Base-by-base conservation (phyloP, 2,113 vertebrate genomes). In the Diglossa brunneiventris region DNA sequence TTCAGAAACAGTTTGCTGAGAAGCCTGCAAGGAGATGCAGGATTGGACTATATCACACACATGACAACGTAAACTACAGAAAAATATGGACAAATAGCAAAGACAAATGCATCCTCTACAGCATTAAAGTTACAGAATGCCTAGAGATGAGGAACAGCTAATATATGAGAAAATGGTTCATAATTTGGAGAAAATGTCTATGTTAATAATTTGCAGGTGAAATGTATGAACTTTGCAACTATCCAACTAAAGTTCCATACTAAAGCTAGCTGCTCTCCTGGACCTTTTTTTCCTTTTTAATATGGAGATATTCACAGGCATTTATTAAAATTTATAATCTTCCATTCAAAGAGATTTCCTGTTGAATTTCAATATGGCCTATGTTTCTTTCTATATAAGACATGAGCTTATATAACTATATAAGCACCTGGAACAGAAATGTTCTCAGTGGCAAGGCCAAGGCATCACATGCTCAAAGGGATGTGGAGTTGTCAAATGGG, bases 71-170 rank as follows among this genome's bases (percentile, higher is more conserved):
- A 93, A 92, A 90, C 23, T 52, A 78, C 39, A 68, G 50, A 81
- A 93, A 89, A 78, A 90, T 61, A 78, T n/a, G 68, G 91, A 67
- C 24, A 83, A 86, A 92, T 73, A 93, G 33, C 72, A 67, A 93
- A 81, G 68, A 87, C 6, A 33, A 83, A 92, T 21, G 27, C 47
- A 63, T 15, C 14, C 37, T 81, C 21, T 22, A 22, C 8, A 75
- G 41, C 73, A 94, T 22, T 61, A 28, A 63, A 84, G 52, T 74
- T 75, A 77, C 52, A 90, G 47, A 90, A 59, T 63, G 73, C 39
- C 41, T 26, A 64, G n/a, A 87, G 66, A 77, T 56, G 31, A 90
- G 24, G 31, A 93, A 56, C 37, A 61, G 64, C 15, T 83, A 72
- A 87, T 41, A 78, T 15, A 87, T 35, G 53, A 91, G 23, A 55